Evolutionary conservation across 2,797 vertebrate genomes (phyloP).

Genomic region (Cirrhinus mrigala): DNA sequence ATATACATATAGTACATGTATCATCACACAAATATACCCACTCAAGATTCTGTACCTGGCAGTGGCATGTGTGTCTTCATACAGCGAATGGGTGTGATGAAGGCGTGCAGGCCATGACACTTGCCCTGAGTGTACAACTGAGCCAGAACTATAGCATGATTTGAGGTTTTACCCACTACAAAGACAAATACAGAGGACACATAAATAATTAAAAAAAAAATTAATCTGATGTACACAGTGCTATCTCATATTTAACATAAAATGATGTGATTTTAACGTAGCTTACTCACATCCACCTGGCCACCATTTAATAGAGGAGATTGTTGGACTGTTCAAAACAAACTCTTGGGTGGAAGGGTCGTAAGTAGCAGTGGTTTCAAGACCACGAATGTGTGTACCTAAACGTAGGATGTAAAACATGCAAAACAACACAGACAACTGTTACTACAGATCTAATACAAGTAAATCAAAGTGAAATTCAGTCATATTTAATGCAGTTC

Average conservation of each 20-base stretch:
- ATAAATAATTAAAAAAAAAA: background rate
- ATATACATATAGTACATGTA: too few relatives aligned
- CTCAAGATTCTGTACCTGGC: slow-evolving; percentile 83
- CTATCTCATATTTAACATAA: background rate
- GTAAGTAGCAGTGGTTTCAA: slow-evolving; percentile 96
- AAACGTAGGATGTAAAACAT: slow-evolving; percentile 41
- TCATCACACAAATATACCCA: slow-evolving; percentile 9
- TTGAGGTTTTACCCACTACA: slow-evolving; percentile 95
- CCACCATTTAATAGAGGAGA: slow-evolving; percentile 99
- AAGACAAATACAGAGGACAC: slow-evolving; percentile 13
- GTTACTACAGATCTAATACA: slow-evolving; percentile 14
- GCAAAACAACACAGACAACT: slow-evolving; percentile 3
- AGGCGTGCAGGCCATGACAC: slow-evolving; percentile 91
- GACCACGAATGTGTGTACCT: slow-evolving; percentile 94
- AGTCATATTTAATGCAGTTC: background rate
- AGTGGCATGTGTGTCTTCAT: slow-evolving; percentile 88
- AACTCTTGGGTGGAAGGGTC: slow-evolving; percentile 95
- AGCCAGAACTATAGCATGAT: slow-evolving; percentile 94
- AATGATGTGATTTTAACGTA: background rate
- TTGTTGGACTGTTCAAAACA: slow-evolving; percentile 93
- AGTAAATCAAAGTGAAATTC: slow-evolving; percentile 18
- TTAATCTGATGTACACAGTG: background rate
- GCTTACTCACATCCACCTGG: slow-evolving; percentile 93
- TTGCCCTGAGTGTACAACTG: slow-evolving; percentile 92
- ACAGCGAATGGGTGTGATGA: slow-evolving; percentile 92